phyloP scores from a whole-genome alignment of 2,113 vertebrate genomes.

The Hucho hucho region DNA sequence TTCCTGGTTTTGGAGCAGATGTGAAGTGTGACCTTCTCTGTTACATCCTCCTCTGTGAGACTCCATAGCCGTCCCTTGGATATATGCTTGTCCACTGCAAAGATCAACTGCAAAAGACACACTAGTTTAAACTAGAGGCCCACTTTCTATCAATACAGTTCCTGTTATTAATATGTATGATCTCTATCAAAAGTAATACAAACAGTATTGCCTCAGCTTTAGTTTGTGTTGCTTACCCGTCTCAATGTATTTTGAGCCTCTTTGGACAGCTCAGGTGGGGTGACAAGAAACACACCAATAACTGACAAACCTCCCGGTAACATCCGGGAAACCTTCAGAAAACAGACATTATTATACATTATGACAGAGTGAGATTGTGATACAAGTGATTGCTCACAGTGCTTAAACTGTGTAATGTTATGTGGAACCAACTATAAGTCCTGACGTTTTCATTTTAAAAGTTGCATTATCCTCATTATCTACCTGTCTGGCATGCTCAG shows the following conservation, averaged over 20 bases:
- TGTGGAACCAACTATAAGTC: not conserved
- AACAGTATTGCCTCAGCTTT: not conserved
- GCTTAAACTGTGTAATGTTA: no score
- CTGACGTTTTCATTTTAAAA: no score
- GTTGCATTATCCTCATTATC: not conserved
- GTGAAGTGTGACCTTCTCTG: constrained; percentile 83
- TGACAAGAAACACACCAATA: constrained; percentile 86
- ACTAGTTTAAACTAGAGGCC: not conserved
- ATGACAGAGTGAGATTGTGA: not conserved
- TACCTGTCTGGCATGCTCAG: constrained; percentile 88
- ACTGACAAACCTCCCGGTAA: constrained; percentile 87
- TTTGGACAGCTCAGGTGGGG: constrained; percentile 77
- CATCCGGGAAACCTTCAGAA: constrained; percentile 87
- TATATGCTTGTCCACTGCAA: constrained; percentile 84
- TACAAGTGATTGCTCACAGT: no score
- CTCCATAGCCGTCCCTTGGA: constrained; percentile 83
- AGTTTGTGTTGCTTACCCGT: not conserved
- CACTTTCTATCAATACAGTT: not conserved
- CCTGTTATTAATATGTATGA: no score
- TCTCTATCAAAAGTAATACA: no score
- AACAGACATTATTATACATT: not conserved
- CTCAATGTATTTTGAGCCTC: constrained; percentile 77
- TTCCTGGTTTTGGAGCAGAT: constrained; percentile 88
- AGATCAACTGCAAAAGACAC: constrained; percentile 77
- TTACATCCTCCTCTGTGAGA: constrained; percentile 78